phyloP scores from a whole-genome alignment of 2,888 invertebrate genomes.

The Drosophila parthenogenetica region DNA sequence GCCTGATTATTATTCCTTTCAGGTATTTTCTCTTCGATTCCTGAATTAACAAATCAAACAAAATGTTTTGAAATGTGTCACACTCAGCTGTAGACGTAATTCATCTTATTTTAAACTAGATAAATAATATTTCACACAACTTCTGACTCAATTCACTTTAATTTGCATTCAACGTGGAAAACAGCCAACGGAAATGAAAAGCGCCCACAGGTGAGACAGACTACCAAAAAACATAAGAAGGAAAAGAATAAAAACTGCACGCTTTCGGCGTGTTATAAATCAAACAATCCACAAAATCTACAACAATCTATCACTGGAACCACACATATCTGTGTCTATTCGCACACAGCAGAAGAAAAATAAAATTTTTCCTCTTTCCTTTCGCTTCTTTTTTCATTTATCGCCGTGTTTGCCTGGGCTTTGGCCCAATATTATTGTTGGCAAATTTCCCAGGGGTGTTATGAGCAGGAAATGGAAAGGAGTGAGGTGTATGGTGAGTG shows the following conservation, averaged over 20 bases:
- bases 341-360: slow-evolving; percentile 11
- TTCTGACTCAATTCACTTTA: not conserved
- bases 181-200: slow-evolving; percentile 8
- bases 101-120: not conserved
- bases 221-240: not conserved
- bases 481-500: slow-evolving; percentile 5
- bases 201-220: slow-evolving; percentile 10
- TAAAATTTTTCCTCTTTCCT: slow-evolving; percentile 8
- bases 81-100: not conserved
- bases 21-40: slow-evolving; percentile 6
- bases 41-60: slow-evolving; percentile 16
- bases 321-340: slow-evolving; percentile 20
- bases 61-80: slow-evolving; percentile 12
- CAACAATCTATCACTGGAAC: slow-evolving; percentile 26
- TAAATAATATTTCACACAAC: not conserved
- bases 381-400: slow-evolving; percentile 7
- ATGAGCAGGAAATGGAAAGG: slow-evolving; percentile 13
- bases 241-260: not conserved
- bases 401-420: slow-evolving; percentile 15
- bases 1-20: slow-evolving; percentile 14
- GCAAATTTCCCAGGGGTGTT: slow-evolving; percentile 73
- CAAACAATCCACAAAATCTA: slow-evolving; percentile 28
- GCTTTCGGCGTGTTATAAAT: slow-evolving; percentile 2
- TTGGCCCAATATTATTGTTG: slow-evolving; percentile 57
- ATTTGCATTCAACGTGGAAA: not conserved